A percentile compares a stretch with the other conserved stretches of the same genome.
phyloP scores from a whole-genome alignment of 1,140 invertebrate species.

The Cardiocondyla obscurior region DNA sequence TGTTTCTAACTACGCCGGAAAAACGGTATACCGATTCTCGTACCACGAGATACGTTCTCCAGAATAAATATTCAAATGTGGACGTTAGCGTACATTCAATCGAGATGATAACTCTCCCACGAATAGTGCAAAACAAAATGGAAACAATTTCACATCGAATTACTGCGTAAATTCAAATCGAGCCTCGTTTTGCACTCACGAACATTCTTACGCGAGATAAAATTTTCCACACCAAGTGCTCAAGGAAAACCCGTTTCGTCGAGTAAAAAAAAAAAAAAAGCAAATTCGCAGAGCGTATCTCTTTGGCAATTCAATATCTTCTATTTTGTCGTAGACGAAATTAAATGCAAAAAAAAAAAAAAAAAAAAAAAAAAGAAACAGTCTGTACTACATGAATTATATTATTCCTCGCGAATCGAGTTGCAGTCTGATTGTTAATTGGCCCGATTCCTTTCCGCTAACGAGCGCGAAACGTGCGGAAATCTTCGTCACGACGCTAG shows the following conservation, averaged over 20 bases:
- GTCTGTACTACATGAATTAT: background rate
- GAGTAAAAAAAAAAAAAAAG: constrained; percentile 1
- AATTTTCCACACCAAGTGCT: background rate
- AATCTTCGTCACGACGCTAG: background rate
- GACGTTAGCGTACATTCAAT: background rate
- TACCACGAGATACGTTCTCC: constrained; percentile 9
- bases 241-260: background rate
- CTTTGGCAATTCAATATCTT: background rate
- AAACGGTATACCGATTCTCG: background rate
- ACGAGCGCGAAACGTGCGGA: background rate
- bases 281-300: background rate
- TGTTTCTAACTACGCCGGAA: background rate
- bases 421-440: background rate
- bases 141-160: constrained; percentile 45
- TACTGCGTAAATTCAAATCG: constrained; percentile 26
- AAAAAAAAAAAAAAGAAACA: too few species aligned
- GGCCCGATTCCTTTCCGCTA: background rate
- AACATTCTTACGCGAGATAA: background rate
- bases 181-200: background rate
- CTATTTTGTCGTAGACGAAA: background rate
- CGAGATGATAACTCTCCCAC: background rate
- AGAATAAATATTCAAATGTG: background rate
- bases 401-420: background rate
- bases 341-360: background rate
- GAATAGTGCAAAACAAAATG: background rate